Evolutionary conservation across 2,113 vertebrate species (phyloP).

Genomic region (Aix galericulata): DNA sequence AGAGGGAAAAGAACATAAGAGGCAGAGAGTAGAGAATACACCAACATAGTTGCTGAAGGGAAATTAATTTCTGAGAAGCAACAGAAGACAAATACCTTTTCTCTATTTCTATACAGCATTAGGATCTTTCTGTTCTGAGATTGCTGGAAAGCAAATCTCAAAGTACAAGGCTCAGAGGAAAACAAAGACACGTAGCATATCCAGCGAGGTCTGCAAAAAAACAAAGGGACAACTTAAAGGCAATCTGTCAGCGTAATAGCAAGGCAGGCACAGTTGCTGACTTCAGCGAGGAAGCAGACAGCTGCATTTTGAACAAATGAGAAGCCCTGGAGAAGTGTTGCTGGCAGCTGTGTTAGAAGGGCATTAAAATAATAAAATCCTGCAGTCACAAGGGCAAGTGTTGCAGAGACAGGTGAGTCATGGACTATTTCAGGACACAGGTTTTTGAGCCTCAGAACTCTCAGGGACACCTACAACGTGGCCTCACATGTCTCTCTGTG

Average conservation of each 20-base stretch:
- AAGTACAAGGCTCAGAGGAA: background rate
- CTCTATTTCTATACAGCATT: background rate
- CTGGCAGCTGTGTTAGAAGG: conserved; percentile 9
- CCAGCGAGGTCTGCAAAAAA: background rate
- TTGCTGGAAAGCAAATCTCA: background rate
- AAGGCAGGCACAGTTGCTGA: conserved; percentile 15
- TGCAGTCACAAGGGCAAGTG: background rate
- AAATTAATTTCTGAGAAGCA: background rate
- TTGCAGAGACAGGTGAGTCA: conserved; percentile 8
- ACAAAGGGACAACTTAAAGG: background rate
- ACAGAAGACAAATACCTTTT: background rate
- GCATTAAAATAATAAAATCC: conserved; percentile 28
- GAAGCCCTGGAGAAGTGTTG: background rate
- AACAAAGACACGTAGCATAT: background rate
- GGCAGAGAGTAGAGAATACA: background rate
- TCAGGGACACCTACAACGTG: background rate
- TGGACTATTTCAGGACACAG: background rate
- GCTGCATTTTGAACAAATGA: background rate
- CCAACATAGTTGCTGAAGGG: background rate
- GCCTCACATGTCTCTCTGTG: background rate
- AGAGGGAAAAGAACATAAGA: background rate
- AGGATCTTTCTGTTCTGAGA: background rate
- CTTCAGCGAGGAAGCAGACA: conserved; percentile 25
- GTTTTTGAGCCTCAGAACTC: background rate
- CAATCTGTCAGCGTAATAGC: background rate